Base-by-base conservation (phyloP, 2,797 vertebrate genomes). In the Cossypha heuglini region DNA sequence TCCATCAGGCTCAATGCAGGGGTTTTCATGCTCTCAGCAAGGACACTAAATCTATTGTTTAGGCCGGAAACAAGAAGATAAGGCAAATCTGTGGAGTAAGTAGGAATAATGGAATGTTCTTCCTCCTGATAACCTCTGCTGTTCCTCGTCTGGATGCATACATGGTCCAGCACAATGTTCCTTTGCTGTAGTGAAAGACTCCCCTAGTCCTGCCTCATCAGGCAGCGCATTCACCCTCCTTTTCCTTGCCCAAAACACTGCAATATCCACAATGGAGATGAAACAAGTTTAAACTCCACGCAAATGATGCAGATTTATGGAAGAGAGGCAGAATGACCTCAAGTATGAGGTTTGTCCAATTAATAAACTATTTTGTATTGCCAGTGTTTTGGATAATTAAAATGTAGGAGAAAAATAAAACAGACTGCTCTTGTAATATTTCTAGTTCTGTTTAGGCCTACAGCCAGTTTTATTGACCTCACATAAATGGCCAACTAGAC, bases 31-130 rank as follows among this genome's bases (percentile, higher is more conserved):
- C 37, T 79, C 46, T 63, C 57, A 73, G 16, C 35, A 52, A 76
- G 40, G 24, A 94, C 42, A 91, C n/a, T 88, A 69, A 42, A 61
- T 33, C 66, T 74, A 54, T 88, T 91, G 79, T 90, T 85, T 42
- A 48, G 43, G 38, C 40, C 0, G 0, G 85, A 95, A 89, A 72
- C 16, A 66, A 79, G 51, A 85, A 72, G 69, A 95, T 79, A 86
- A 68, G 51, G 19, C 21, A 58, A 58, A 82, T 67, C 76, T 64
- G 38, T 66, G 43, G 54, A 63, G 29, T 45, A 61, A 80, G 52
- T 16, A 81, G 68, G 84, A 95, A 80, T 45, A 66, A 74, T 1
- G 9, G 51, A 59, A 78, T 46, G 33, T 59, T 91, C 63, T 48
- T 79, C 52, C 57, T 82, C 40, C 59, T 75, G 67, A 71, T 73